Evolutionary conservation across 1,140 invertebrate genomes (phyloP).

Genomic region (Hylyphantes graminicola): DNA sequence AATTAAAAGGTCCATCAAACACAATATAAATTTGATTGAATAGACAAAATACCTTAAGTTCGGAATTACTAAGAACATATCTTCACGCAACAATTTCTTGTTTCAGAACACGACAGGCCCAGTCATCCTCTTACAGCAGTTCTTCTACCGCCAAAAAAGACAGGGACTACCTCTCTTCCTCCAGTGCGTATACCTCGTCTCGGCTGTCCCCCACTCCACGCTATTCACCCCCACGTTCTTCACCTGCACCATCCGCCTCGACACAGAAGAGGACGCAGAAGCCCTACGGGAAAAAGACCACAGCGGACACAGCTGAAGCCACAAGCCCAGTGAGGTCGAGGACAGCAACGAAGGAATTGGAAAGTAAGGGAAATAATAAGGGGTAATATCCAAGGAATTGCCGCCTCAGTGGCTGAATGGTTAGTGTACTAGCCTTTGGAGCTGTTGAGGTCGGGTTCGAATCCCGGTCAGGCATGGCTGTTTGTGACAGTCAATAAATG

Average conservation of each 20-base stretch:
- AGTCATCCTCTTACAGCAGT: constrained; percentile 48
- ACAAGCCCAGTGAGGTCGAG: constrained; percentile 81
- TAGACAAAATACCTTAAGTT: too few species aligned
- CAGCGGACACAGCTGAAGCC: constrained; percentile 72
- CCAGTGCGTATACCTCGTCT: constrained; percentile 27
- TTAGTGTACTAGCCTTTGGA: too few species aligned
- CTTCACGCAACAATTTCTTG: neutral
- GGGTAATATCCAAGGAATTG: too few species aligned
- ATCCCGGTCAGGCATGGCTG: too few species aligned
- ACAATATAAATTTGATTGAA: too few species aligned
- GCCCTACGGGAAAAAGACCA: constrained; percentile 79
- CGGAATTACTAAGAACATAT: neutral
- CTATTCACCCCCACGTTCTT: constrained; percentile 63
- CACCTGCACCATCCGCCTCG: constrained; percentile 62
- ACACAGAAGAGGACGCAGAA: constrained; percentile 72
- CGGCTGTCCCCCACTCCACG: constrained; percentile 56
- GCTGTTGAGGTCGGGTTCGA: too few species aligned
- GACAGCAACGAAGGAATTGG: constrained; percentile 89
- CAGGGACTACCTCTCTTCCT: constrained; percentile 34
- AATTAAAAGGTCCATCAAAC: too few species aligned
- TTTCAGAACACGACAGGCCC: constrained; percentile 2
- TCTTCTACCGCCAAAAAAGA: constrained; percentile 42
- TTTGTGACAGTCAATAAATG: too few species aligned
- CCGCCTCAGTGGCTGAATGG: too few species aligned
- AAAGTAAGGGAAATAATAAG: constrained; percentile 80